Base-by-base conservation (phyloP, 2,888 invertebrate species). In the Drosophila crucigera region DNA sequence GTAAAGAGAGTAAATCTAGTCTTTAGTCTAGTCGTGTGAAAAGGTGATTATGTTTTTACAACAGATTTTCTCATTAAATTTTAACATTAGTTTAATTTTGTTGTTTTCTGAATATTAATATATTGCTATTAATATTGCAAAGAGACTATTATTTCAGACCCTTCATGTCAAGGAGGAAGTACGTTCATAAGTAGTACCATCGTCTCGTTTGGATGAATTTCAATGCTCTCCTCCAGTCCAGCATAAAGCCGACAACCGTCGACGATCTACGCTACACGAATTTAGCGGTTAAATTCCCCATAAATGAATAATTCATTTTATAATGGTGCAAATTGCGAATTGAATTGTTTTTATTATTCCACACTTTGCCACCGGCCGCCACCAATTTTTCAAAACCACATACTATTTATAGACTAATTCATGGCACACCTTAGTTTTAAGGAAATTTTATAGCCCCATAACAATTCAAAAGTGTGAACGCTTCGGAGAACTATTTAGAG, bases 291-390 rank as follows among this genome's bases (percentile, higher is more conserved):
- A 76, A 78, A 65, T 85, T 91, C 69, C 81, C 84, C 84, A 88
- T 91, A 84, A 88, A 91, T 91, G 91, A 91, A 92, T 90, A 90
- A 81, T 82, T 91, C 85, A 81, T 19, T 49, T 91, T 81, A 78
- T 84, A 90, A 81, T 90, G 86, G 89, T 90, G 92, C 78, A 92
- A 91, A 91, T 91, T 91, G 91, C 77, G 86, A 91, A 91, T 89
- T 91, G 82, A 91, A 84, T 82, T 90, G 84, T 91, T 83, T 80
- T 69, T 77, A 77, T 78, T 83, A 76, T 77, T 68, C 73, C 76
- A 73, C 69, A 78, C 76, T 60, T 56, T 58, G 49, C 41, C 58
- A 69, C 22, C 73, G 67, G 65, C 68, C 70, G 55, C 39, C 59
- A n/a, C 37, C 4, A 14, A 68, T 56, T 60, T 65, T 76, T 70